Conservation (phyloP, 2,797 vertebrate species). For the Gymnoscopelus braueri region DNA sequence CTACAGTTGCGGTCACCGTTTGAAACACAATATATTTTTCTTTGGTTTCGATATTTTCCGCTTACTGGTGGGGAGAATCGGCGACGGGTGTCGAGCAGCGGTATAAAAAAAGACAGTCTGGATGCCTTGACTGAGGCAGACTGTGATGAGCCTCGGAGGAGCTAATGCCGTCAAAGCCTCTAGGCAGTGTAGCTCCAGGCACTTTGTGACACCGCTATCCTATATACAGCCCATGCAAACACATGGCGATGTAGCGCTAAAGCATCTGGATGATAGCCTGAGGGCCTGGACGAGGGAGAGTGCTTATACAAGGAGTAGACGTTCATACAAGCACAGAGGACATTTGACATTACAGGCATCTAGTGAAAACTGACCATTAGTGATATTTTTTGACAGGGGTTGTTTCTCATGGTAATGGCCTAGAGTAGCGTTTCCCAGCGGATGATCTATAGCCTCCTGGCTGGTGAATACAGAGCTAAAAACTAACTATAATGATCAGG, state of each 20-base stretch:
- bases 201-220: conserved; percentile 46
- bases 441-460: neutral
- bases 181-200: conserved; percentile 59
- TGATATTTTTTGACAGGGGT: conserved; percentile 21
- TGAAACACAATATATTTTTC: conserved; percentile 15
- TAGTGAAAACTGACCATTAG: conserved; percentile 17
- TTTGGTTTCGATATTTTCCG: conserved; percentile 24
- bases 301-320: conserved; percentile 26
- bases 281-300: conserved; percentile 53
- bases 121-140: conserved; percentile 32
- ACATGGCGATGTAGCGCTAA: conserved; percentile 36
- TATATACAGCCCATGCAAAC: conserved; percentile 57
- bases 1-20: conserved; percentile 2
- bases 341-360: conserved; percentile 25
- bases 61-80: conserved; percentile 14
- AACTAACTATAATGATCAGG: neutral
- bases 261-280: conserved; percentile 57
- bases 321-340: conserved; percentile 20
- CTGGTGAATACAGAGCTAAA: neutral
- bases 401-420: conserved; percentile 16
- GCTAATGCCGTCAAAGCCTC: conserved; percentile 59
- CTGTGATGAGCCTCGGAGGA: conserved; percentile 52
- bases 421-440: neutral
- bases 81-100: conserved; percentile 12
- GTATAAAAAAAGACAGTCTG: conserved; percentile 11